Base-by-base conservation (phyloP, 2,113 vertebrate species). In the Calidris pugnax region DNA sequence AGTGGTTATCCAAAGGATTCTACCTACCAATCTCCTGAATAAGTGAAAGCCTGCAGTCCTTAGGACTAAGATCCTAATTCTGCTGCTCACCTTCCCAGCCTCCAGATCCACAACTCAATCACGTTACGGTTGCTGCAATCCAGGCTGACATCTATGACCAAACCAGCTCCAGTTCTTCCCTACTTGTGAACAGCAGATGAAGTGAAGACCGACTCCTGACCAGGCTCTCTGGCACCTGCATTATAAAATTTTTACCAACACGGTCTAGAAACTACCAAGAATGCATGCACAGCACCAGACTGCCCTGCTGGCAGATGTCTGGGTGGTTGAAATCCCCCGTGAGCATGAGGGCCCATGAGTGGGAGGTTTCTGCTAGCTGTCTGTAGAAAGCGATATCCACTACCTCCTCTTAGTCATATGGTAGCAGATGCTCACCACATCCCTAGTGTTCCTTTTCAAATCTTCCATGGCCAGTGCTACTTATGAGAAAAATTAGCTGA, bases 201-300 rank as follows among this genome's bases (percentile, higher is more conserved):
- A 79, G 10, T 4, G 23, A 78, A 90, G 18, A 66, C 16, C 18
- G 67, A 71, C 33, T 15, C 12, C 7, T 20, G 6, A 60, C 5
- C 43, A 87, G 23, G 47, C n/a, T 43, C n/a, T 53, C 22, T 41
- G 33, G n/a, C 37, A 85, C 24, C 10, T n/a, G 28, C 17, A 5
- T 41, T 64, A 75, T 4, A 47, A 74, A 75, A 24, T 27, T 83
- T 81, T 84, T 66, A 93, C 23, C 59, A 66, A 27, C 10, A 30
- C 24, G 28, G 43, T 20, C 79, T 85, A 79, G 43, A 77, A 88
- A 43, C 26, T 56, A 55, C 14, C 19, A 51, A 43, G 59, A 73
- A 33, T 7, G 0, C 39, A 60, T 0, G 0, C n/a, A 68, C 28
- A 63, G 14, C 1, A 4, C 33, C 89, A 85, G 47, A 60, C 0